A percentile compares a stretch with the other conserved stretches of the same genome.
phyloP scores from a whole-genome alignment of 2,113 vertebrate genomes.

The Gnathonemus longibarbis region DNA sequence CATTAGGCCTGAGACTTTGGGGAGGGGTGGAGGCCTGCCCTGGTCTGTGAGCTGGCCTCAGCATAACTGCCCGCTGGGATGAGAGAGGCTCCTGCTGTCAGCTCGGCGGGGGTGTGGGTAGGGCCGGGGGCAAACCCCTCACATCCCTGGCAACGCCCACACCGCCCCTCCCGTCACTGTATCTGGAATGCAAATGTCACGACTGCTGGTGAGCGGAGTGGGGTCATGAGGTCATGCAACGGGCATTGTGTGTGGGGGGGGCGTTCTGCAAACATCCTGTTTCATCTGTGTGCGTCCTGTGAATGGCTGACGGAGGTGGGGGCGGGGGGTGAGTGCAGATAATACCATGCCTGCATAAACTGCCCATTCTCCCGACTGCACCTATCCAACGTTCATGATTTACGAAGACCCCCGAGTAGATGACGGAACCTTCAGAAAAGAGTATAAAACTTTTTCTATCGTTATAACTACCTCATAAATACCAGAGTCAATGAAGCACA shows the following conservation, averaged over 20 bases:
- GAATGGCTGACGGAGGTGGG: conserved; percentile 33
- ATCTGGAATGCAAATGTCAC: conserved; percentile 57
- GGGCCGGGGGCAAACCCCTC: neutral
- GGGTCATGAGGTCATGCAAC: conserved; percentile 53
- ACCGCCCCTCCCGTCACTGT: conserved; percentile 47
- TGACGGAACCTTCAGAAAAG: conserved; percentile 27
- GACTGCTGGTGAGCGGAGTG: conserved; percentile 50
- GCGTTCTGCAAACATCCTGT: conserved; percentile 49
- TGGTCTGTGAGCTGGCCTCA: conserved; percentile 9
- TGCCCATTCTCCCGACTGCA: neutral
- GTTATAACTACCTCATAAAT: conserved; percentile 53
- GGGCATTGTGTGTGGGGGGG: conserved; percentile 30
- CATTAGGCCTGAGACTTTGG: conserved; percentile 60
- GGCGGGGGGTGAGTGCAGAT: neutral
- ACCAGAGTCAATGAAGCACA: conserved; percentile 45
- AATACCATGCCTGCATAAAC: neutral
- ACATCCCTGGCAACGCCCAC: conserved; percentile 6
- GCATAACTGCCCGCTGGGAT: conserved; percentile 45
- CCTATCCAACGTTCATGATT: conserved; percentile 12
- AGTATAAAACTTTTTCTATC: conserved; percentile 27
- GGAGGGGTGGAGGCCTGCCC: conserved; percentile 29
- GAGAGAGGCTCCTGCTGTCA: conserved; percentile 58
- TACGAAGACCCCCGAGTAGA: conserved; percentile 18
- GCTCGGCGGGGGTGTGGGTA: conserved; percentile 20
- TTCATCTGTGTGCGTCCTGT: conserved; percentile 45